Conservation (phyloP, 2,797 vertebrate genomes). For the Channallabes apus region DNA sequence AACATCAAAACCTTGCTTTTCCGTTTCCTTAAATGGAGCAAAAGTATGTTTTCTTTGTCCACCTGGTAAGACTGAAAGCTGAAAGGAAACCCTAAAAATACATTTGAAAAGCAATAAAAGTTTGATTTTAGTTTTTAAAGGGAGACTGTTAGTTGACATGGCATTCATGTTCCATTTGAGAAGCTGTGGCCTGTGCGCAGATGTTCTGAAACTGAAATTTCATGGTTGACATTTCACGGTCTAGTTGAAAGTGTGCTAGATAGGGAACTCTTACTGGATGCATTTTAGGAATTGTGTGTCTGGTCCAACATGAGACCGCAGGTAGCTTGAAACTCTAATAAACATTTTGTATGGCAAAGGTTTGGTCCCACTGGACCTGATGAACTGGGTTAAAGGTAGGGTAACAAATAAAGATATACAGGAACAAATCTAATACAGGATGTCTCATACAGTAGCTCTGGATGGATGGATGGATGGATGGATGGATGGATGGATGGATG, state of each 20-base stretch:
- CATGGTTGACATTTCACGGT: not conserved
- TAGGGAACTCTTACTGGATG: not conserved
- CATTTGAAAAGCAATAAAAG: not conserved
- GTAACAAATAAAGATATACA: not conserved
- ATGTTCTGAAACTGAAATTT: not conserved
- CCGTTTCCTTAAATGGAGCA: not conserved
- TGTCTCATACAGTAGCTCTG: not conserved
- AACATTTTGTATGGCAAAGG: not conserved
- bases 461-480: not conserved
- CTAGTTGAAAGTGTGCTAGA: not conserved
- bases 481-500: no score
- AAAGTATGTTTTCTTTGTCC: not conserved
- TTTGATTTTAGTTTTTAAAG: not conserved
- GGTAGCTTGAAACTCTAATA: not conserved
- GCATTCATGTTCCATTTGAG: not conserved
- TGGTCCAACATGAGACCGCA: not conserved
- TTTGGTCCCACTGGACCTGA: not conserved
- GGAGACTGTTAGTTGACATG: slow-evolving; percentile 3
- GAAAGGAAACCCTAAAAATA: not conserved
- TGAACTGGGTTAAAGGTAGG: not conserved
- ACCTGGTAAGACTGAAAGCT: not conserved
- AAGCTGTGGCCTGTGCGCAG: not conserved
- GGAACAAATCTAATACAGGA: not conserved
- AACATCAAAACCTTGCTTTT: not conserved
- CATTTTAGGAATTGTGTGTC: not conserved